phyloP scores from a whole-genome alignment of 2,888 invertebrate genomes.

The Julus scandinavius region DNA sequence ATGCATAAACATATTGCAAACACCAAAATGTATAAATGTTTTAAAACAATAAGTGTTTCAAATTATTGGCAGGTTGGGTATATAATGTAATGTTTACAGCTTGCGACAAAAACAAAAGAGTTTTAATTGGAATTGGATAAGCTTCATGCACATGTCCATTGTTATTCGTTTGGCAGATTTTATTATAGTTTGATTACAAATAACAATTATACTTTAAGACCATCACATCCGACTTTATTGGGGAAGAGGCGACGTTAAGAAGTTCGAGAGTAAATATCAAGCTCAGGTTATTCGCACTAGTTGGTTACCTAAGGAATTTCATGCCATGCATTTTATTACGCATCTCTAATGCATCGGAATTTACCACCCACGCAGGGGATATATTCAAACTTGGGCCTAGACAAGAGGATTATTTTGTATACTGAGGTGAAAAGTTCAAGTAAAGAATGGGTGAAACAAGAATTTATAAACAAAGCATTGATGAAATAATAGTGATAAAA shows the following conservation, averaged over 20 bases:
- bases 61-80: neutral
- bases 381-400: neutral
- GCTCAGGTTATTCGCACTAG: neutral
- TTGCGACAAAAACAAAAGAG: neutral
- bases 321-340: neutral
- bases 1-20: neutral
- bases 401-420: neutral
- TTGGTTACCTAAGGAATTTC: neutral
- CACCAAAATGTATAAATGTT: neutral
- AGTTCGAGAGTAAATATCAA: neutral
- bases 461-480: neutral
- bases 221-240: neutral
- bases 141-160: neutral
- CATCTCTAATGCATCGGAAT: constrained; percentile 17
- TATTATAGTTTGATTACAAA: neutral
- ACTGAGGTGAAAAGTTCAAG: neutral
- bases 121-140: neutral
- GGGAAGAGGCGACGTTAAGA: neutral
- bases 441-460: constrained; percentile 13
- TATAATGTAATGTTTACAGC: neutral
- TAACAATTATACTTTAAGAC: neutral
- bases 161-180: neutral
- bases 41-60: constrained; percentile 1
- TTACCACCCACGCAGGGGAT: constrained; percentile 28
- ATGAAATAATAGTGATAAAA: neutral